These are phyloP conservation scores for Aphidius colemani DNA, from an alignment of 2,888 invertebrate genomes.

Conservation along the genomic window DNA sequence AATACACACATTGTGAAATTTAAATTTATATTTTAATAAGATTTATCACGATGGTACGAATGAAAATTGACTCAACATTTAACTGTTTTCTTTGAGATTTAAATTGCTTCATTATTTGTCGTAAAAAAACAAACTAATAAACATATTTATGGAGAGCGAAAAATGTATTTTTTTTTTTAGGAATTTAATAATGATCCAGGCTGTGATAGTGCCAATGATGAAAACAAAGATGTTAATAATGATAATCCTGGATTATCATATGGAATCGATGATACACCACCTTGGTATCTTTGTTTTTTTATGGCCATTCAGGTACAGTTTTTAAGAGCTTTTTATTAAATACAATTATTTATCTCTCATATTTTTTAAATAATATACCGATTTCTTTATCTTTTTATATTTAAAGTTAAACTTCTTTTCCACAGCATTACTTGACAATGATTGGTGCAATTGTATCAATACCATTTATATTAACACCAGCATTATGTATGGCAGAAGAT, in stretches of 20 bases:
- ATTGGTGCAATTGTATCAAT: slow-evolving; percentile 84
- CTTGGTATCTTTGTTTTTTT: slow-evolving; percentile 83
- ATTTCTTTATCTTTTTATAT: background rate
- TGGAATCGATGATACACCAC: slow-evolving; percentile 79
- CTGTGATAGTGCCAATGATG: slow-evolving; percentile 61
- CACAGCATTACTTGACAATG: slow-evolving; percentile 81
- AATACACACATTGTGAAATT: too few species aligned
- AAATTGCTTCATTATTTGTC: too few species aligned
- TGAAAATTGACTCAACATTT: background rate
- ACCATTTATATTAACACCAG: slow-evolving; percentile 80
- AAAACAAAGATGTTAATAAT: slow-evolving; percentile 58
- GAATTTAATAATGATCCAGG: slow-evolving; percentile 46
- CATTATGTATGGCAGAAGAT: slow-evolving; percentile 77
- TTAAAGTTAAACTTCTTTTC: too few species aligned
- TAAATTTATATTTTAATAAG: too few species aligned
- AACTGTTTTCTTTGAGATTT: background rate
- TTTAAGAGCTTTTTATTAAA: too few species aligned
- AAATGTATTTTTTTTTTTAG: slow-evolving; percentile 33
- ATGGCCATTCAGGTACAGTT: slow-evolving; percentile 75
- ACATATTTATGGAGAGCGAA: too few species aligned
- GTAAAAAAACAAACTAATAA: too few species aligned
- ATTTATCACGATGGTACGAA: too few species aligned
- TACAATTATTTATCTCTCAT: too few species aligned
- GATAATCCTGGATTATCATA: slow-evolving; percentile 64
- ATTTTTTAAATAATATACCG: background rate